Conservation (phyloP, 2,113 vertebrate genomes). For the Sinocyclocheilus grahami region DNA sequence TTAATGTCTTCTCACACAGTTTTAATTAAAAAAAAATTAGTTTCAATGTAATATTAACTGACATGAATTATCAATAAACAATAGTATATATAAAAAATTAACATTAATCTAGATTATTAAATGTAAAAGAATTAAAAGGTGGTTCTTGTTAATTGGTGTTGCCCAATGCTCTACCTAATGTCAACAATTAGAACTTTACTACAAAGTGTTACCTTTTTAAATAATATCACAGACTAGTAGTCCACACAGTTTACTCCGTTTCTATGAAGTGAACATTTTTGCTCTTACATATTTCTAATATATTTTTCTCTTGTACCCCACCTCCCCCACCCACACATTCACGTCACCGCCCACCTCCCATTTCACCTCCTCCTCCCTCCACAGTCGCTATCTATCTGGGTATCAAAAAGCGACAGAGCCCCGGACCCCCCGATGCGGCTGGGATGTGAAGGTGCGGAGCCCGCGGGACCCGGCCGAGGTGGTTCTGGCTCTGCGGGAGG, state of each 20-base stretch:
- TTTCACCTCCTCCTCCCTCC: not conserved
- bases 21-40: no score
- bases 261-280: not conserved
- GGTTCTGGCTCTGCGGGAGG: slow-evolving; percentile 84
- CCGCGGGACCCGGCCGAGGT: slow-evolving; percentile 84
- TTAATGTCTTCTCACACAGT: not conserved
- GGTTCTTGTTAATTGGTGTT: not conserved
- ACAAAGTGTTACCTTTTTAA: not conserved
- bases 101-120: not conserved
- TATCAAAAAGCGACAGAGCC: slow-evolving; percentile 88
- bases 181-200: not conserved
- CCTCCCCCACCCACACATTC: no score
- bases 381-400: slow-evolving; percentile 96
- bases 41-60: not conserved
- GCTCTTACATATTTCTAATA: slow-evolving; percentile 39
- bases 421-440: slow-evolving; percentile 79
- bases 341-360: no score
- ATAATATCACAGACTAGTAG: not conserved
- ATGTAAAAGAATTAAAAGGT: not conserved
- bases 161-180: not conserved
- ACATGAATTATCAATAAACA: not conserved
- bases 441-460: slow-evolving; percentile 80
- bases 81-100: not conserved
- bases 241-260: not conserved
- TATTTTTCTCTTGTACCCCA: slow-evolving; percentile 59